Evolutionary conservation across 2,113 vertebrate species (phyloP), one percentile per base, ranked within the genome.

Genomic region (Epinephelus lanceolatus): DNA sequence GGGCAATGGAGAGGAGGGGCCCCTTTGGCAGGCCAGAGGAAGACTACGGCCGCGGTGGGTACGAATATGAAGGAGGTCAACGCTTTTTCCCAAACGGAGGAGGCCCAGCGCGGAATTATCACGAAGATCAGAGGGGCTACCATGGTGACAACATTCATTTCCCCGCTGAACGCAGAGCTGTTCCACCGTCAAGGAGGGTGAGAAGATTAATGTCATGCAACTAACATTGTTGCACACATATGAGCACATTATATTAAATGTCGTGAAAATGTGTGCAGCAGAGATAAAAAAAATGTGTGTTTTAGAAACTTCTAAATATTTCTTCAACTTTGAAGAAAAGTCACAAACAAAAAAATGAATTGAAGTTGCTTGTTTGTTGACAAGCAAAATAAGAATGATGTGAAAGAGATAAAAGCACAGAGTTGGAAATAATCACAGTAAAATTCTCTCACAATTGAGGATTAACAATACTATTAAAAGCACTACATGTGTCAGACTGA

Each of bases 31-130:
- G 95, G 47, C 93, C 94, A 7, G 95, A 96, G 11, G 95, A 96
- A 0, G 94, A 95, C 4, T 95, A 95, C 0, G 0, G 49, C 14
- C 92, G 95, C 2, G 72, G 89, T 0, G 88, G 89, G 0, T 96
- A 94, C n/a, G 94, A 95, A 49, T 95, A 95, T 1, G 95, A 95
- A 77, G 89, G 89, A 57, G 86, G 92, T 23, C 84, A 92, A 2
- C 94, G 95, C 45, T 96, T 95, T 83, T 95, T 93, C 81, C 95
- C 94, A 0, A 94, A 95, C 21, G 95, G 93, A 68, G 94, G 93
- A 0, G 94, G 84, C 37, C 94, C 92, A 45, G 11, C 42, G 13
- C 86, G 95, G 51, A 93, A 42, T 88, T 95, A 94, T 87, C 94
- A 95, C 37, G 95, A 96, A 27, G 95, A 96, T 6, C 94, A 95